phyloP scores from a whole-genome alignment of 2,797 vertebrate genomes.

The Pipistrellus kuhlii region DNA sequence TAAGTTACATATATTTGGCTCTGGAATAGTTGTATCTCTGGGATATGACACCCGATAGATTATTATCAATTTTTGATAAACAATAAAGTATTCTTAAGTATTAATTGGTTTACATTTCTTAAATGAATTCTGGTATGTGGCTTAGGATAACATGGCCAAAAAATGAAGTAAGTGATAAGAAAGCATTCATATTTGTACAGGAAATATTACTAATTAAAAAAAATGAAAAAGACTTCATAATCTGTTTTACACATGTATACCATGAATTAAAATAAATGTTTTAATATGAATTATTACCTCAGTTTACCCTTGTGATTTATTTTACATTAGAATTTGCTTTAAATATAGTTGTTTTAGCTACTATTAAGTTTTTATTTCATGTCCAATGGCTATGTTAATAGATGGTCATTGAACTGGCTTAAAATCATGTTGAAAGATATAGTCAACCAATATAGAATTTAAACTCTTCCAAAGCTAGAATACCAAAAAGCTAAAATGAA shows the following conservation, averaged over 20 bases:
- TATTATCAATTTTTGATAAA: neutral
- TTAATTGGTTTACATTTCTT: neutral
- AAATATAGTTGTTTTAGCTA: neutral
- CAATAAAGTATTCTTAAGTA: neutral
- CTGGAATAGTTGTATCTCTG: neutral
- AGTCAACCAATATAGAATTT: neutral
- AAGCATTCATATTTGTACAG: neutral
- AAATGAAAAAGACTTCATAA: neutral
- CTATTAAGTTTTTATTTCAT: neutral
- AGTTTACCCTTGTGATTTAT: neutral
- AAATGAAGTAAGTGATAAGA: neutral
- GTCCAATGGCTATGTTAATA: neutral
- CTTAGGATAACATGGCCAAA: neutral
- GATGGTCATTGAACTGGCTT: neutral
- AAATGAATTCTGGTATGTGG: neutral
- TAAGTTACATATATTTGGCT: neutral
- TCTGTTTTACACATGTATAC: neutral
- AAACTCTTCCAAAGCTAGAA: neutral
- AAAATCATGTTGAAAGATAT: neutral
- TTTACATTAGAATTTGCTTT: neutral
- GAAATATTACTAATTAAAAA: conserved; percentile 13
- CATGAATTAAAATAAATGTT: neutral
- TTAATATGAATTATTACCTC: neutral
- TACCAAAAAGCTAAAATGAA: neutral
- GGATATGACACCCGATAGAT: neutral